Conservation (phyloP, 2,113 vertebrate genomes). For the Marmota flaviventris region DNA sequence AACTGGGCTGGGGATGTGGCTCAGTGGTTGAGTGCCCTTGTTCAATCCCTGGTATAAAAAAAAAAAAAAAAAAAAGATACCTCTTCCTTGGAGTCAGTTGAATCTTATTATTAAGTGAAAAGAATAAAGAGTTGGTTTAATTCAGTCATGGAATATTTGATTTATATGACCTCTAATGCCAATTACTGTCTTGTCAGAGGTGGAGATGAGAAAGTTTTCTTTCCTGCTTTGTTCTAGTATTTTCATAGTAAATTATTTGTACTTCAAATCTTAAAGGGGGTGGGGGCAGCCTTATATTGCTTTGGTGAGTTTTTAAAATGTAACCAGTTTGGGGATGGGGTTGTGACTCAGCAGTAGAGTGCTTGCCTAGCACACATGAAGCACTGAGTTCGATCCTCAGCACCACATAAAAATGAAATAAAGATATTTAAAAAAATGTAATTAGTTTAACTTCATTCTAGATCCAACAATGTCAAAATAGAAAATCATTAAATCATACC, state of each 20-base stretch:
- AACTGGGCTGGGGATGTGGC: too few relatives aligned
- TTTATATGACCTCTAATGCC: not conserved
- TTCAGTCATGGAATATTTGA: not conserved
- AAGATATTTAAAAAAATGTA: too few relatives aligned
- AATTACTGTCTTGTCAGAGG: not conserved
- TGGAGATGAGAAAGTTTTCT: not conserved
- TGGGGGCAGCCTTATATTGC: too few relatives aligned
- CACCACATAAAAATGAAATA: too few relatives aligned
- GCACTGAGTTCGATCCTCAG: too few relatives aligned
- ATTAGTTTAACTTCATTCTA: constrained; percentile 23
- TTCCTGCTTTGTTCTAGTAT: not conserved
- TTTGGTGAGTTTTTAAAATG: constrained; percentile 17
- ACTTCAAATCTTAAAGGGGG: not conserved
- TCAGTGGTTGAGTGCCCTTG: too few relatives aligned
- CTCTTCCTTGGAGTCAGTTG: not conserved
- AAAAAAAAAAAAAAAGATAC: not conserved
- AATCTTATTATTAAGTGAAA: not conserved
- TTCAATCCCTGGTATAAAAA: too few relatives aligned
- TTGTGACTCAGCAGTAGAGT: too few relatives aligned
- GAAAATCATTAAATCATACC: not conserved
- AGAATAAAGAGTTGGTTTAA: not conserved
- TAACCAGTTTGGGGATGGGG: not conserved
- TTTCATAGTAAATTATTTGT: not conserved
- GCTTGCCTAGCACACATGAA: too few relatives aligned
- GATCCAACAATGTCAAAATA: constrained; percentile 29